These are phyloP conservation scores for Hartigia nigra DNA, from an alignment of 2,888 invertebrate genomes.

Conservation along the genomic window DNA sequence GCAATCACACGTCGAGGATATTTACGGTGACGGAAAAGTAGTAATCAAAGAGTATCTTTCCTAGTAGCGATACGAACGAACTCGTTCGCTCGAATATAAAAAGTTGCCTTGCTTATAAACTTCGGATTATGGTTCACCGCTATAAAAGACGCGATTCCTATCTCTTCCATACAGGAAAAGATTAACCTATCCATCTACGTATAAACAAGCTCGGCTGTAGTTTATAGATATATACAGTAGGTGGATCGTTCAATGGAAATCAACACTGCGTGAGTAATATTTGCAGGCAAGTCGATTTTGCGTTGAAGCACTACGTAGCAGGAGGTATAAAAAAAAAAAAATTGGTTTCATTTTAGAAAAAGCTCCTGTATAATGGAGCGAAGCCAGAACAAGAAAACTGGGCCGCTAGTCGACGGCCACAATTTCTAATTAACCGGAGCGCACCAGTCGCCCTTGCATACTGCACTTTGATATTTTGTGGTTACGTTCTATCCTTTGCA, in stretches of 20 bases:
- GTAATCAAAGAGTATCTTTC: not conserved
- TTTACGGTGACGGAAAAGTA: not conserved
- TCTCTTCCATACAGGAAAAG: not conserved
- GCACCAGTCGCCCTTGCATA: not conserved
- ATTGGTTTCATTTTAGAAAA: not conserved
- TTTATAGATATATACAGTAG: not conserved
- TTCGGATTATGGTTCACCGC: not conserved
- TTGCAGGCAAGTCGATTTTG: not conserved
- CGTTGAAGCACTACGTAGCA: not conserved
- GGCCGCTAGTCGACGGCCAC: not conserved
- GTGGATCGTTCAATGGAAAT: not conserved
- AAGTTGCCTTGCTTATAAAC: not conserved
- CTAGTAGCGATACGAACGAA: not conserved
- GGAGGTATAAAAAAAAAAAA: not conserved
- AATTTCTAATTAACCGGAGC: not conserved
- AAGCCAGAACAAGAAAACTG: not conserved
- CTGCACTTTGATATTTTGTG: not conserved
- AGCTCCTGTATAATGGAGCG: not conserved
- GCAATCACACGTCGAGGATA: not conserved
- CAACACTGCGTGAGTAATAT: not conserved
- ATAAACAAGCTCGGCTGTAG: not conserved
- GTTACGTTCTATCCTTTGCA: not conserved
- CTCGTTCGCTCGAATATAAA: slow-evolving; percentile 2
- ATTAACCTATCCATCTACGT: not conserved
- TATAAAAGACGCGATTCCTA: not conserved